Base-by-base conservation (phyloP, 2,888 invertebrate species). In the Slavum lentiscoides region DNA sequence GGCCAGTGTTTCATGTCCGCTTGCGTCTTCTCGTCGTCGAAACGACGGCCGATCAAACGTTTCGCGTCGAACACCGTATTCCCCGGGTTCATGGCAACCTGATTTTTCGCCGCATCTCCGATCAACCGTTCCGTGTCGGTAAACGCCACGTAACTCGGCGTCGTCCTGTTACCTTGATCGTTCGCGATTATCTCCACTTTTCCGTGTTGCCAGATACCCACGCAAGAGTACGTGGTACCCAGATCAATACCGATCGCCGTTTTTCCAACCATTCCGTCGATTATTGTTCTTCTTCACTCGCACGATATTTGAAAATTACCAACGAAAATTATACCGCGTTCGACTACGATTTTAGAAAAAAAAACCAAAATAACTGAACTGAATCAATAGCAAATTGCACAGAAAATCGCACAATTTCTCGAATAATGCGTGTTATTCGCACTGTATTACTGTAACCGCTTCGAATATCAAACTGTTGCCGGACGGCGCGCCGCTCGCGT, bases 141-240 rank as follows among this genome's bases (percentile, higher is more conserved):
- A 84, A 88, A 93, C 0, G 91, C 92, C 19, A 93, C 92, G 85
- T 91, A 93, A 59, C 92, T 92, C 0, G 93, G 93, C 13, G 93
- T 94, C 21, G 92, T 93, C 77, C 93, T 88, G 86, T 94, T 93
- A 43, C 93, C 93, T 86, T 93, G 93, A 83, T 94, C 93, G 85
- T 94, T 94, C 83, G 93, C 92, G 83, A 93, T 92, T 84, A 94
- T 93, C 86, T 94, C 93, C 84, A 94, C 93, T 86, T 93, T 93
- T 80, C 93, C 92, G 85, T 94, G 90, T 85, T 93, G 92, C 88
- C 92, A 94, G 30, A 94, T 92, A 68, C 92, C 94, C 74, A 94
- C 94, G 85, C 93, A 94, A 77, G 94, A 94, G 87, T 92, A 95
- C 19, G 94, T 95, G 75, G 94, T 95, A 77, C 94, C 94, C 85